Base-by-base conservation (phyloP, 2,113 vertebrate species). In the Poecilia latipinna region DNA sequence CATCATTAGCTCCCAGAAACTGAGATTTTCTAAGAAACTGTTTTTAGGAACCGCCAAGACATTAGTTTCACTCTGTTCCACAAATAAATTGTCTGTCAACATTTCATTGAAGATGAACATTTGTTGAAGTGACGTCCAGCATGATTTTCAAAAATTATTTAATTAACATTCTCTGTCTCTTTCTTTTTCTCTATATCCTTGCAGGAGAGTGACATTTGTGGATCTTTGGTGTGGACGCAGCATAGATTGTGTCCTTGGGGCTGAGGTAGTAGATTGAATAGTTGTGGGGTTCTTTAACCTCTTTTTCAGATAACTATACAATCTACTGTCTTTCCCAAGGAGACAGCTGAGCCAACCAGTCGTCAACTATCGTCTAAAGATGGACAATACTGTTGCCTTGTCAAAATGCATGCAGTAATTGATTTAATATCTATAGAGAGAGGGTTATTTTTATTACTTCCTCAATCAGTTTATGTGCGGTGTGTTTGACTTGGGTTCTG, bases 191-290 rank as follows among this genome's bases (percentile, higher is more conserved):
- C 83, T 79, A 2, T 64, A 73, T 87, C 68, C 61, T 79, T 83
- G 54, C 92, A 94, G 93, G 80, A 70, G 61, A 77, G 63, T 74
- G 35, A 77, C 84, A 76, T 75, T 66, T 75, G 68, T 12, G 71
- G 80, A 84, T 79, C 63, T 78, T 48, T 66, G 75, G 61, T 44
- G 82, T 12, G 17, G 70, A 71, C 78, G 80, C 76, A 39, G 31
- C 78, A 32, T 76, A 77, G 13, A 89, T 96, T 95, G 96, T 97
- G 95, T 95, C 94, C 96, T 97, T 96, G 95, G 95, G 96, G 95
- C 95, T 96, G 96, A 97, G 96, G 96, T 96, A 96, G 96, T 96
- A 97, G 96, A 97, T 96, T 97, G 96, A 96, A 96, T 96, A 97
- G 96, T 97, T 97, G 96, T 97, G 95, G 95, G 95, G 94, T 94